phyloP scores from a whole-genome alignment of 2,888 invertebrate genomes.

The Ophion ellenae region DNA sequence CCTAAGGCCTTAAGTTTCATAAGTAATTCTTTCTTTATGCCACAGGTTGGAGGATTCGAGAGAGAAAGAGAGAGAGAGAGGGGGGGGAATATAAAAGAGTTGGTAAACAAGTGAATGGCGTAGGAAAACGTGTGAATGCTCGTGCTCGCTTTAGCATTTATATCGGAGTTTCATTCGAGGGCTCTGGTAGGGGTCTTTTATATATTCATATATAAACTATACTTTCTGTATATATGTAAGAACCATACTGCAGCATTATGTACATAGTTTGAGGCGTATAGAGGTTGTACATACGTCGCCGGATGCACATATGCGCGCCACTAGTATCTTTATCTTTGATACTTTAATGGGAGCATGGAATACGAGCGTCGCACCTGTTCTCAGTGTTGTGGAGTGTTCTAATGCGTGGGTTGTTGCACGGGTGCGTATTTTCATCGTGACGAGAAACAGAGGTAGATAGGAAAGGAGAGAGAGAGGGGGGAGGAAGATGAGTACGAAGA shows the following conservation, averaged over 20 bases:
- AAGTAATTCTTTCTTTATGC: too few species aligned
- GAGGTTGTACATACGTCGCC: slow-evolving; percentile 20
- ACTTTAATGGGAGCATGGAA: slow-evolving; percentile 67
- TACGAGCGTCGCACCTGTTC: slow-evolving; percentile 66
- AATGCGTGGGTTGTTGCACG: slow-evolving; percentile 62
- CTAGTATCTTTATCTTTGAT: slow-evolving; percentile 66
- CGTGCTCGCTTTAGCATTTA: slow-evolving; percentile 31
- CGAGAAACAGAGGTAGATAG: slow-evolving; percentile 30
- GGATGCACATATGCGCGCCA: slow-evolving; percentile 44
- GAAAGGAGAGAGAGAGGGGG: background rate
- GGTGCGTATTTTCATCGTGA: slow-evolving; percentile 62
- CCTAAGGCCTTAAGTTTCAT: too few species aligned
- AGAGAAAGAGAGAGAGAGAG: too few species aligned
- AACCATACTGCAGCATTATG: background rate
- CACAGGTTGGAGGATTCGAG: too few species aligned
- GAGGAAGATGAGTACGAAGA: slow-evolving; percentile 4
- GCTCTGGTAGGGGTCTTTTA: background rate
- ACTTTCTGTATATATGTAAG: slow-evolving; percentile 1
- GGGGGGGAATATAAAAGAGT: background rate
- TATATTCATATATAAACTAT: slow-evolving; percentile 6
- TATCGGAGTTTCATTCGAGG: slow-evolving; percentile 29
- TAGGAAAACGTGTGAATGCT: slow-evolving; percentile 43
- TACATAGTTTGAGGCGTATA: background rate
- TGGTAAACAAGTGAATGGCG: slow-evolving; percentile 39
- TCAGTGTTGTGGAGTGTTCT: slow-evolving; percentile 60